Conservation (phyloP, 2,888 invertebrate species). For the Drosophila phalerata region DNA sequence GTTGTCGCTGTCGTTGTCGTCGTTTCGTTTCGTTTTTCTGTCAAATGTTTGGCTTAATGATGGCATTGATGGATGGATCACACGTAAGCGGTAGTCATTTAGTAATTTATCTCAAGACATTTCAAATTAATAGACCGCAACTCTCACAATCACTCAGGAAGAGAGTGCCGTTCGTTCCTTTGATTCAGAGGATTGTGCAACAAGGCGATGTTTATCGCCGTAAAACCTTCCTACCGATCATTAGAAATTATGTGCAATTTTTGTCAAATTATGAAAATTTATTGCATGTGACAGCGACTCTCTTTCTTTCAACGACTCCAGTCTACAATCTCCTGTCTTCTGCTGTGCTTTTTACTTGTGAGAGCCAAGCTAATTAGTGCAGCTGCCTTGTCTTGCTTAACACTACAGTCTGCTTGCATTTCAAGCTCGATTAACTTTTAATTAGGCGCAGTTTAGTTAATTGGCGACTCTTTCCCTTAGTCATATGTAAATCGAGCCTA, state of each 20-base stretch:
- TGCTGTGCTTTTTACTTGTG: slow-evolving; percentile 38
- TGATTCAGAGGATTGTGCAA: slow-evolving; percentile 55
- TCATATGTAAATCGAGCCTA: slow-evolving; percentile 59
- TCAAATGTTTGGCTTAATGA: slow-evolving; percentile 81
- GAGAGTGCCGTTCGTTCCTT: slow-evolving; percentile 33
- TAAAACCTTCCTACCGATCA: slow-evolving; percentile 26
- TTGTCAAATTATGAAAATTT: slow-evolving; percentile 78
- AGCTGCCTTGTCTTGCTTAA: slow-evolving; percentile 35
- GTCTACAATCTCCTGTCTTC: slow-evolving; percentile 8
- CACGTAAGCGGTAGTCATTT: slow-evolving; percentile 81
- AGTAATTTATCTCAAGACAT: slow-evolving; percentile 79
- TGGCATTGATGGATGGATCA: slow-evolving; percentile 82
- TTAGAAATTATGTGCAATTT: slow-evolving; percentile 71
- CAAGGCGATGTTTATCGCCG: slow-evolving; percentile 60
- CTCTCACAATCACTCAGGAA: slow-evolving; percentile 44
- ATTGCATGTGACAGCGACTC: slow-evolving; percentile 58
- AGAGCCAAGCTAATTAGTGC: slow-evolving; percentile 72
- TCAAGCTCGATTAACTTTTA: slow-evolving; percentile 77
- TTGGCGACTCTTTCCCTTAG: slow-evolving; percentile 38
- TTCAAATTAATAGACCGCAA: slow-evolving; percentile 80
- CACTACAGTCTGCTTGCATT: slow-evolving; percentile 36
- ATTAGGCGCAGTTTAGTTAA: slow-evolving; percentile 71
- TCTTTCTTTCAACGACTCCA: slow-evolving; percentile 4
- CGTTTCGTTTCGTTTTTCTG: slow-evolving; percentile 61
- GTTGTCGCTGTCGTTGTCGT: slow-evolving; percentile 33